Evolutionary conservation across 2,797 vertebrate genomes (phyloP).

Genomic region (Otolemur crassicaudatus): DNA sequence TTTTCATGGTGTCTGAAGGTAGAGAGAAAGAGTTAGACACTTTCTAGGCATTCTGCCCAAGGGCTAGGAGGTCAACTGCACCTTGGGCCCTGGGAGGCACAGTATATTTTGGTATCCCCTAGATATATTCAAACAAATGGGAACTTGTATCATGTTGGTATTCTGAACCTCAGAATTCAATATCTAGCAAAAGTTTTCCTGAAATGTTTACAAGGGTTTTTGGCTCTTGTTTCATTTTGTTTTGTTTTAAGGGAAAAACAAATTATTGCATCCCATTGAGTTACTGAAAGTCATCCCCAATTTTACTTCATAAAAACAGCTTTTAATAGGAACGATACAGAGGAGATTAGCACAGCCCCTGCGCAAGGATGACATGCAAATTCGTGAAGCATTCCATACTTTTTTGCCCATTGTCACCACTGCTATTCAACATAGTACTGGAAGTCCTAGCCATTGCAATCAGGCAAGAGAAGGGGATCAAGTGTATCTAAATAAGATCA

Average conservation of each 20-base stretch:
- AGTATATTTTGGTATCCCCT: neutral
- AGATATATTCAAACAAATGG: neutral
- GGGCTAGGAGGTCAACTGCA: neutral
- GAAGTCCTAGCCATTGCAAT: too few species aligned
- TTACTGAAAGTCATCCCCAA: conserved; percentile 43
- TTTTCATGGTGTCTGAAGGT: neutral
- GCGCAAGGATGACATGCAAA: too few species aligned
- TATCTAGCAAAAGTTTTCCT: conserved; percentile 11
- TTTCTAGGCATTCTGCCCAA: neutral
- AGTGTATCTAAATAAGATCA: too few species aligned
- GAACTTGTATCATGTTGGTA: neutral
- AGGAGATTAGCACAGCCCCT: too few species aligned
- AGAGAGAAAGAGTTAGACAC: neutral
- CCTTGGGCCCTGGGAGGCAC: neutral
- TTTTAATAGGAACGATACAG: neutral
- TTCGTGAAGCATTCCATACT: too few species aligned
- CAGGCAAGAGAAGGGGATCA: too few species aligned
- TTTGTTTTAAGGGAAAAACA: neutral
- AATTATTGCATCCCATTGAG: neutral
- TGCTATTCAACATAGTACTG: too few species aligned
- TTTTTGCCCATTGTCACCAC: too few species aligned
- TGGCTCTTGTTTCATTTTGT: neutral
- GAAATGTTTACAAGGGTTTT: neutral
- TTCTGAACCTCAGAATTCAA: neutral
- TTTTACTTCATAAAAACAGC: conserved; percentile 22